Evolutionary conservation across 2,113 vertebrate species (phyloP), one percentile per base, ranked within the genome.

Genomic region (Gymnogyps californianus): DNA sequence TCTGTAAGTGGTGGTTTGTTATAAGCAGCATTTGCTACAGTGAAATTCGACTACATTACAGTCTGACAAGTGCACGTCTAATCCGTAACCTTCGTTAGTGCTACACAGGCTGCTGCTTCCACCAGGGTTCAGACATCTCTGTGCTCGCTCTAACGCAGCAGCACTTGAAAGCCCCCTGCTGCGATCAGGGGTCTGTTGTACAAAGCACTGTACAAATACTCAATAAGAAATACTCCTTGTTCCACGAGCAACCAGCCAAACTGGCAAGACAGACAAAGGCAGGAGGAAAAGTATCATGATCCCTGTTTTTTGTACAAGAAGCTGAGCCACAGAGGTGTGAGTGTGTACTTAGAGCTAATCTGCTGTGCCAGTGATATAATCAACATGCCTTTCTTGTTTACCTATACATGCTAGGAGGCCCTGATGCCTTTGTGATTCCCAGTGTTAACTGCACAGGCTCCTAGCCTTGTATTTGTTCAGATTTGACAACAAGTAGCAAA

Each of bases 101-200:
- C 44, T 40, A 34, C 88, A 10, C 75, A 42, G 54, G 79, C 74
- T 32, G 90, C 67, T 44, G 70, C 59, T 70, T 28, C 67, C 75
- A 67, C 2, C 59, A 34, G 55, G n/a, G 57, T 8, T 59, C 65
- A 64, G 47, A 14, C 19, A 3, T 13, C 72, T 42, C 77, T 12
- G 17, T 3, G 65, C 29, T 83, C 2, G 0, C 61, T 80, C 6
- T 1, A 46, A 44, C 1, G 5, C 25, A 3, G 61, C 2, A 1
- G 61, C 78, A 11, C 55, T 36, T 2, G 22, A 51, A 93, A 65
- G 71, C 8, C 47, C 38, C 80, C 78, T 0, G 34, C 89, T 69
- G 83, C 0, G 5, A 64, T 38, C 80, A 59, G 77, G 88, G n/a
- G 11, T 9, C 18, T 10, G 55, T 6, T 14, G 32, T 72, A 76